Percentiles rank a stretch among this genome's conserved stretches.
Evolutionary conservation across 2,113 vertebrate genomes (phyloP).

Genomic region (Mirza zaza): DNA sequence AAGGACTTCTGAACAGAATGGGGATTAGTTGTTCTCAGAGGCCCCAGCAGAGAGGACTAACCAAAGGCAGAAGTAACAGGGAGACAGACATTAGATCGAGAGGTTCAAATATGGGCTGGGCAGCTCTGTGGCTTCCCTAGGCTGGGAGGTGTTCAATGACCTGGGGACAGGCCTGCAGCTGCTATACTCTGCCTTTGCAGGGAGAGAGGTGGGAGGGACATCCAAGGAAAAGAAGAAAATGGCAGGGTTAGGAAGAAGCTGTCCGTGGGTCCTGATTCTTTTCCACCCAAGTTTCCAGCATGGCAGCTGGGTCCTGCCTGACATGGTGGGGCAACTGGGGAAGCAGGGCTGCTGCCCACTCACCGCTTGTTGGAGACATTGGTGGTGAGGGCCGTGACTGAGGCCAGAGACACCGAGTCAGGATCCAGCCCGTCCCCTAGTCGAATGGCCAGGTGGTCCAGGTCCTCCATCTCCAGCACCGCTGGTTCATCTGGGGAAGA

Average conservation of each 20-base stretch:
- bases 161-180: neutral
- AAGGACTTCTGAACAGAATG: neutral
- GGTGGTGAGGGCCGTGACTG: constrained; percentile 96
- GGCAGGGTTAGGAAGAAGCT: neutral
- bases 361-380: constrained; percentile 98
- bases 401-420: constrained; percentile 94
- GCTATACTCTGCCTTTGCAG: neutral
- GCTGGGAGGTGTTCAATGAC: neutral
- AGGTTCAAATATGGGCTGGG: neutral
- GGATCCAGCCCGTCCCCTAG: constrained; percentile 88
- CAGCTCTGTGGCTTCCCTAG: neutral
- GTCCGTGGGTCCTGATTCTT: neutral
- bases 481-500: constrained; percentile 91
- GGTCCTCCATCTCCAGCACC: constrained; percentile 93
- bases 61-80: neutral
- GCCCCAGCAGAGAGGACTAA: neutral
- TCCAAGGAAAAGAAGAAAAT: neutral
- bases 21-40: neutral
- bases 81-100: neutral
- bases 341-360: neutral
- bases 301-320: neutral
- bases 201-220: neutral
- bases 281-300: neutral
- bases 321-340: rapidly evolving
- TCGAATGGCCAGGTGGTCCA: constrained; percentile 88